Conservation (phyloP, 2,797 vertebrate genomes). For the Adelosebastes latens region DNA sequence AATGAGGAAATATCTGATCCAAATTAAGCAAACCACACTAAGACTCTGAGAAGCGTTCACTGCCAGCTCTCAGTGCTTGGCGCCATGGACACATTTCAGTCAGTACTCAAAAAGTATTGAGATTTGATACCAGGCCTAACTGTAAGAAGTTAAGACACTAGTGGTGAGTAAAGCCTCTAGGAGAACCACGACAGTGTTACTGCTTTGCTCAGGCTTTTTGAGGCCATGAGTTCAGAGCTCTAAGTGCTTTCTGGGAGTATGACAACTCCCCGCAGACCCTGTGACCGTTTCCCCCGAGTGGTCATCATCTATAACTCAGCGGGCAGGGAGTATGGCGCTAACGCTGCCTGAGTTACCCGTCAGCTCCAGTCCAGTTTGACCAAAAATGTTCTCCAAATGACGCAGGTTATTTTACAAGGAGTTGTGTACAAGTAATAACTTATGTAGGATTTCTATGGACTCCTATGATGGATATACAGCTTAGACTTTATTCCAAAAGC, state of each 20-base stretch:
- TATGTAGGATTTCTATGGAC: slow-evolving; percentile 4
- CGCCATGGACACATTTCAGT: background rate
- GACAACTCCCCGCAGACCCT: slow-evolving; percentile 46
- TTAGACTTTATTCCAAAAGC: slow-evolving; percentile 23
- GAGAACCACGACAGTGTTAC: slow-evolving; percentile 2
- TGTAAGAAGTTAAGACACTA: background rate
- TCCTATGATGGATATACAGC: slow-evolving; percentile 12
- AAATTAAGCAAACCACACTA: background rate
- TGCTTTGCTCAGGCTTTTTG: slow-evolving; percentile 37
- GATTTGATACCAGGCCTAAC: background rate
- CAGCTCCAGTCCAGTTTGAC: slow-evolving; percentile 6
- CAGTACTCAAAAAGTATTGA: background rate
- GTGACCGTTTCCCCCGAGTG: slow-evolving; percentile 32
- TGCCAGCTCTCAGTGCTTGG: background rate
- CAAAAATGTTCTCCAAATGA: slow-evolving; percentile 20
- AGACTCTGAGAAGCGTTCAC: background rate
- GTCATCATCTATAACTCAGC: slow-evolving; percentile 49
- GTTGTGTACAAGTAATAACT: slow-evolving; percentile 2
- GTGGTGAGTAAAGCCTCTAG: background rate
- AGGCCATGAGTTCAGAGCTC: slow-evolving; percentile 52
- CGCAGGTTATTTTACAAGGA: slow-evolving; percentile 1
- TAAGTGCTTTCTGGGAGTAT: slow-evolving; percentile 55
- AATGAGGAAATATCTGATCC: background rate
- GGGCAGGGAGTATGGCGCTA: background rate
- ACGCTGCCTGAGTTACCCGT: slow-evolving; percentile 19